These are phyloP conservation scores for Falco punctatus DNA, from an alignment of 2,113 vertebrate genomes.

Conservation along the genomic window DNA sequence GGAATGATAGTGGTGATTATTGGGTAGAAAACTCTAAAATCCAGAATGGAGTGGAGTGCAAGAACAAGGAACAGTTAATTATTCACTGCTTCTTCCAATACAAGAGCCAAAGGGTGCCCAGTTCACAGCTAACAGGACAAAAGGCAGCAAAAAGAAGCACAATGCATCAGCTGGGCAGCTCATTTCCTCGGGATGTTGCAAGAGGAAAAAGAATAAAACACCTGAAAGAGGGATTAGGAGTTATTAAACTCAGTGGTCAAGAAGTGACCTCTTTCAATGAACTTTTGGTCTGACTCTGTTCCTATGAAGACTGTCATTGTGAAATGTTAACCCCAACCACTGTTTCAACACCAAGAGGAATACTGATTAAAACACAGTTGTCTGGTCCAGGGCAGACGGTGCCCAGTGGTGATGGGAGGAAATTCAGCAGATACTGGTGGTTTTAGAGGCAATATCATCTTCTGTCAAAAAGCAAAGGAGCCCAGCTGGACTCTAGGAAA, in stretches of 20 bases:
- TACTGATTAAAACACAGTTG: constrained; percentile 18
- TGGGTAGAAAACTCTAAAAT: not conserved
- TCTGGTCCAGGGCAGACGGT: not conserved
- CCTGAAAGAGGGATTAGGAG: not conserved
- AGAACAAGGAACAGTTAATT: not conserved
- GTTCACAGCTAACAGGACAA: not conserved
- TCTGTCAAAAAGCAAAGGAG: not conserved
- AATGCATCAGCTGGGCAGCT: not conserved
- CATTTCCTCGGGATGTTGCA: not conserved
- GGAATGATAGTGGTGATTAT: not conserved
- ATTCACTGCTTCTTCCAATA: not conserved
- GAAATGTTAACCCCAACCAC: not conserved
- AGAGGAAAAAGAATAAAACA: not conserved
- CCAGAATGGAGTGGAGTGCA: not conserved
- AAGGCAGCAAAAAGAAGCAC: not conserved
- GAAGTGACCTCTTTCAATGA: not conserved
- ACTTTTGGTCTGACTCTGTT: not conserved
- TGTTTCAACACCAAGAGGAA: not conserved
- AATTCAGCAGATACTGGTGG: not conserved
- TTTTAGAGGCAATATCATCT: not conserved
- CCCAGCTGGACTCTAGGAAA: not conserved
- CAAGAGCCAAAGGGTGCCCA: not conserved
- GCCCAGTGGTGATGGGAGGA: not conserved
- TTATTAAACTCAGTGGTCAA: not conserved
- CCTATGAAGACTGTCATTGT: not conserved